Evolutionary conservation across 2,888 invertebrate species (phyloP).

Genomic region (Pristionchus maxplancki): DNA sequence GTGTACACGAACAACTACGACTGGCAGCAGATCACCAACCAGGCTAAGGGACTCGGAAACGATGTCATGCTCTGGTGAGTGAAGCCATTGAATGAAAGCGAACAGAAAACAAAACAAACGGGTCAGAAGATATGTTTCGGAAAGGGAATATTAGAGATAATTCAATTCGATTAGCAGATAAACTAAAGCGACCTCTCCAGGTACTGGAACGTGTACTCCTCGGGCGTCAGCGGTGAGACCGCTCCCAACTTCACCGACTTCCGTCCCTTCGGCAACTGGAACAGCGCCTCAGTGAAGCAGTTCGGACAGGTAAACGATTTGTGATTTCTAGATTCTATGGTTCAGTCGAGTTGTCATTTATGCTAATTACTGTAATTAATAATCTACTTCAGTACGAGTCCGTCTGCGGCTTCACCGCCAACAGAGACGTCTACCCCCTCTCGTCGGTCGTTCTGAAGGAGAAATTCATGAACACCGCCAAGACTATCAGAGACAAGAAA

Average conservation of each 20-base stretch:
- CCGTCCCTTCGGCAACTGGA: conserved; percentile 53
- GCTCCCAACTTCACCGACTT: conserved; percentile 52
- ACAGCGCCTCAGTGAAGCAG: conserved; percentile 49
- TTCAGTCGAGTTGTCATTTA: too few relatives aligned
- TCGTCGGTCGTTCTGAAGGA: neutral
- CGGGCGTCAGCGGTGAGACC: conserved; percentile 38
- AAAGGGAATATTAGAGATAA: neutral
- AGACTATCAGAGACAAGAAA: neutral
- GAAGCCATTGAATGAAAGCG: too few relatives aligned
- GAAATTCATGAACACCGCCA: neutral
- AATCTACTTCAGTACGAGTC: neutral
- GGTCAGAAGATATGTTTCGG: too few relatives aligned
- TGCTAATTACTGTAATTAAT: neutral
- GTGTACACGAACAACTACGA: conserved; percentile 57
- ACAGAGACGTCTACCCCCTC: conserved; percentile 41
- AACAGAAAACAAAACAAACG: too few relatives aligned
- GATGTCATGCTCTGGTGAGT: conserved; percentile 55
- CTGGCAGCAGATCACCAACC: conserved; percentile 56
- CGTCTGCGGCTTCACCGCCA: conserved; percentile 47
- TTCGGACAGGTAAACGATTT: conserved; percentile 46
- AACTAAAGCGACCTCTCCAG: neutral
- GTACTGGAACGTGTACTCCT: conserved; percentile 53
- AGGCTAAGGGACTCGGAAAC: conserved; percentile 28
- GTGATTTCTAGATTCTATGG: too few relatives aligned
- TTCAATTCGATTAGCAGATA: neutral